Conservation (phyloP, 2,888 invertebrate species). For the Nomada hirtipes region DNA sequence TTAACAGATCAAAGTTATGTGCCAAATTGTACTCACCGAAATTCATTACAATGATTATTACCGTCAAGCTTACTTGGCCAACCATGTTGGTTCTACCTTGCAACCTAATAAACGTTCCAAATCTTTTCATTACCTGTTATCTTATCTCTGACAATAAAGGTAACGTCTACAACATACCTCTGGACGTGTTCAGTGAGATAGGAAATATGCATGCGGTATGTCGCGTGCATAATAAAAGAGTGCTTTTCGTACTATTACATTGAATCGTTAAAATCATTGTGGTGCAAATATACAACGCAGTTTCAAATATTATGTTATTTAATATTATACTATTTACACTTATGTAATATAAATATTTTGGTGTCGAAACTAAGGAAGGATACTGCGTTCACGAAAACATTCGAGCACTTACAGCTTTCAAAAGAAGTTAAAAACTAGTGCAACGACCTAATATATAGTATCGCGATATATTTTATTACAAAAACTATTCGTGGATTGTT, state of each 20-base stretch:
- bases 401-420: too few relatives aligned
- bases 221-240: not conserved
- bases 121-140: conserved; percentile 58
- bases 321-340: not conserved
- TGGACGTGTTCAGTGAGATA: conserved; percentile 17
- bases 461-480: too few relatives aligned
- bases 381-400: too few relatives aligned
- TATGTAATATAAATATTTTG: not conserved
- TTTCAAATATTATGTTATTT: not conserved
- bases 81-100: conserved; percentile 48
- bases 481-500: too few relatives aligned
- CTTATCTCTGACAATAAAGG: conserved; percentile 67
- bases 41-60: conserved; percentile 34
- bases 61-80: conserved; percentile 27
- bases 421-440: too few relatives aligned
- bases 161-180: conserved; percentile 10
- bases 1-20: not conserved
- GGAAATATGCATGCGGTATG: not conserved
- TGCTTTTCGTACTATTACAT: not conserved
- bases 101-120: conserved; percentile 27
- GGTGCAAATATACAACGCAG: not conserved
- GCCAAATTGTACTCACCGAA: conserved; percentile 50
- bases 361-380: not conserved
- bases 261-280: not conserved
- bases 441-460: too few relatives aligned